These are phyloP conservation scores for Oscheius sp. DNA, from an alignment of 1,140 invertebrate species.

Conservation along the genomic window DNA sequence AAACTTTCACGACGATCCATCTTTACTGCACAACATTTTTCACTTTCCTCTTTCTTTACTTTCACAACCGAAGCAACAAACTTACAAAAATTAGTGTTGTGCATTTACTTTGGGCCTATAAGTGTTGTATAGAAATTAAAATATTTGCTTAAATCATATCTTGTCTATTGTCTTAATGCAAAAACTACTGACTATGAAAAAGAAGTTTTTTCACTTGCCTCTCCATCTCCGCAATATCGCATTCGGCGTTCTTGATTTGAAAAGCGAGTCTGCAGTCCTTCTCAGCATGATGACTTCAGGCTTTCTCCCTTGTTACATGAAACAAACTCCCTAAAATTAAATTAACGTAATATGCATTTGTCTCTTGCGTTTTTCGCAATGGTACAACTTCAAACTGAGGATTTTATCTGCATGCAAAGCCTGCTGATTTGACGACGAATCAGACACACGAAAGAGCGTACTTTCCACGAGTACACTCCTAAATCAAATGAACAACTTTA, in stretches of 20 bases:
- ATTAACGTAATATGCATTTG: background rate
- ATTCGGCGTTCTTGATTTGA: constrained; percentile 82
- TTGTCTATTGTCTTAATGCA: background rate
- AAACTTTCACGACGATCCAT: constrained; percentile 66
- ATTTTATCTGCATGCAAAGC: constrained; percentile 83
- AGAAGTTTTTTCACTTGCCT: background rate
- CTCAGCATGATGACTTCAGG: constrained; percentile 82
- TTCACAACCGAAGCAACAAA: constrained; percentile 46
- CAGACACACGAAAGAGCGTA: constrained; percentile 79
- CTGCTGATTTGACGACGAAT: constrained; percentile 68
- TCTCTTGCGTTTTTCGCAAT: constrained; percentile 82
- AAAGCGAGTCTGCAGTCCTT: constrained; percentile 81
- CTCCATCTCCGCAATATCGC: constrained; percentile 66
- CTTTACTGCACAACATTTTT: constrained; percentile 72
- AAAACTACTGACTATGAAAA: background rate
- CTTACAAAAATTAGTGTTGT: constrained; percentile 19
- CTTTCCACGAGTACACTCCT: constrained; percentile 80
- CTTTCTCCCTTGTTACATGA: constrained; percentile 83
- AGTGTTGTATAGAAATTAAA: background rate
- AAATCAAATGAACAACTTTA: background rate
- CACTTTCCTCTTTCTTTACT: constrained; percentile 50
- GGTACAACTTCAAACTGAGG: constrained; percentile 80
- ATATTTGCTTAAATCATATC: background rate
- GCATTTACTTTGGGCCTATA: background rate
- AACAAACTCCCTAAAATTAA: constrained; percentile 66